Evolutionary conservation across 2,888 invertebrate species (phyloP), one percentile per base, ranked within the genome.

Genomic region (Iphiclides podalirius): DNA sequence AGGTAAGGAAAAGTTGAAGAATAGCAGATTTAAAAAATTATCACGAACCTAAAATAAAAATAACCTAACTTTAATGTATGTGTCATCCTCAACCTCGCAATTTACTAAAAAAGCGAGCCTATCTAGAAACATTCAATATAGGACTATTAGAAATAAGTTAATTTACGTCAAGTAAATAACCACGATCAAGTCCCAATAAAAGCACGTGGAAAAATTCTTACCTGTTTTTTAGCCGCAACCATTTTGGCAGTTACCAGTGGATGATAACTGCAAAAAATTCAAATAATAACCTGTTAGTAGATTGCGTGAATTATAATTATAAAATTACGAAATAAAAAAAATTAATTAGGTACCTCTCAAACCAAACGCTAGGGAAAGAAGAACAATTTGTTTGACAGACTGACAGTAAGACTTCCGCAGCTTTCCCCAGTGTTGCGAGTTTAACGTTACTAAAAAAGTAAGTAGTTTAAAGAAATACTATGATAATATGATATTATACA

Each of bases 181-280:
- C 67, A 67, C 65, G 67, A 63, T 60, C 34, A 61, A 73, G 82
- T 81, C 84, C 84, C 58, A 26, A n/a, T n/a, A n/a, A 17, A 26
- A 15, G 61, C 78, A 83, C 70, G 74, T 76, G 79, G 64, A 52
- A 44, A 23, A 11, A 35, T 9, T 63, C 84, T 81, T 89, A 94
- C 94, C 91, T 94, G 94, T 90, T 96, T 96, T 91, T 96, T 96
- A 75, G 93, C 94, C 54, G 95, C 94, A 75, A 95, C 96, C 96
- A 96, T 96, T 70, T 61, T 82, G 71, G 52, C 57, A 47, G 54
- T 55, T 53, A 45, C 39, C 38, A n/a, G 46, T 37, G 31, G 52
- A 53, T 47, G 34, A 73, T 75, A 71, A 56, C 76, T 54, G 73
- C 65, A 59, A 61, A 20, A 41, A 26, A n/a, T n/a, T n/a, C n/a